Conservation (phyloP, 53 echinoderm and acorn worm genomes). For the Mesocentrotus franciscanus region DNA sequence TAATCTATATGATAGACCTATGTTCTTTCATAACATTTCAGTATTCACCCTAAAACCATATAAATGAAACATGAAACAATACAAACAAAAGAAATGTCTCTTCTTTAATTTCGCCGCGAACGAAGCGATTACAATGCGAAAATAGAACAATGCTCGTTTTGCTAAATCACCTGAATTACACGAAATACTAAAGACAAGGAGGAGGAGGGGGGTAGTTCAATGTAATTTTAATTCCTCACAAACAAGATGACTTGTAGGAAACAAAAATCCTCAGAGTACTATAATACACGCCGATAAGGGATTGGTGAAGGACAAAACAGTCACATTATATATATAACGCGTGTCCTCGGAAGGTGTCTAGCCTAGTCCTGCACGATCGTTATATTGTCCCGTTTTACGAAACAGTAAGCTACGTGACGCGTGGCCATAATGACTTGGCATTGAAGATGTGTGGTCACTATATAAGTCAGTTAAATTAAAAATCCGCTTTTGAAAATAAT, state of each 20-base stretch:
- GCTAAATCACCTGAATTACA: too few relatives aligned
- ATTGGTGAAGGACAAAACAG: not conserved
- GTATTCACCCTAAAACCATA: too few relatives aligned
- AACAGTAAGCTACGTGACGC: not conserved
- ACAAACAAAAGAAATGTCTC: too few relatives aligned
- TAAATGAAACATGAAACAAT: too few relatives aligned
- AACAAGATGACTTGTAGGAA: not conserved
- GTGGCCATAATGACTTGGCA: not conserved
- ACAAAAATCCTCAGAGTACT: not conserved
- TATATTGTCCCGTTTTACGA: not conserved
- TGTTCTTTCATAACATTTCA: too few relatives aligned
- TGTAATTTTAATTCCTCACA: not conserved
- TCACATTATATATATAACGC: not conserved
- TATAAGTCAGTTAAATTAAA: not conserved
- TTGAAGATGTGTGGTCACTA: not conserved
- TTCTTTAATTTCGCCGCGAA: too few relatives aligned
- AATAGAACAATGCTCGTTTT: not conserved
- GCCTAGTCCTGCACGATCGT: not conserved
- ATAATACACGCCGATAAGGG: not conserved
- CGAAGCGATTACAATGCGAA: too few relatives aligned
- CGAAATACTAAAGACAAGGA: too few relatives aligned
- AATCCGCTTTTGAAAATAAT: not conserved
- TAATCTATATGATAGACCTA: too few relatives aligned
- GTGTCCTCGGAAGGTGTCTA: not conserved
- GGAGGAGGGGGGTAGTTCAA: not conserved